Percentiles rank a stretch among this genome's conserved stretches.
These are phyloP conservation scores for Acanthopagrus latus DNA, from an alignment of 2,797 vertebrate species.

Conservation along the genomic window DNA sequence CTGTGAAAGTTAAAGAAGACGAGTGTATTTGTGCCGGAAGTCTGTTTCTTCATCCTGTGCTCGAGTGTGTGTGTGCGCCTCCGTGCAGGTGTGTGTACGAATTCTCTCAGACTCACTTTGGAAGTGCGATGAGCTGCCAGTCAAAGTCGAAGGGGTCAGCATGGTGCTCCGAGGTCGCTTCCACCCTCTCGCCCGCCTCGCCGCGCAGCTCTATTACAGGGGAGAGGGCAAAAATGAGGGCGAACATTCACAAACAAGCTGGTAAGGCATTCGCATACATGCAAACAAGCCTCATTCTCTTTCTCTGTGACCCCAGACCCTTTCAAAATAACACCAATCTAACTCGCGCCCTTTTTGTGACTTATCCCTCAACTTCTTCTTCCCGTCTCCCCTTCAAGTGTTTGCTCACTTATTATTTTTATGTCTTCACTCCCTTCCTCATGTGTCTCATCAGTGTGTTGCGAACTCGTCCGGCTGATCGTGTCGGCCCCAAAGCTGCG, in stretches of 20 bases:
- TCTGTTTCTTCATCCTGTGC: slow-evolving; percentile 1
- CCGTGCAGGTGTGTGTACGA: slow-evolving; percentile 29
- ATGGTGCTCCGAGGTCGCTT: slow-evolving; percentile 56
- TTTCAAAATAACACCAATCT: slow-evolving; percentile 51
- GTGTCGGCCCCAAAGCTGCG: slow-evolving; percentile 25
- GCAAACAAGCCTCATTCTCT: slow-evolving; percentile 65
- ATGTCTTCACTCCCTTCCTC: slow-evolving; percentile 20
- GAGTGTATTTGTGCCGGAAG: slow-evolving; percentile 23
- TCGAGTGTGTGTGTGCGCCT: background rate
- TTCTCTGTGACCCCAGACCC: slow-evolving; percentile 63
- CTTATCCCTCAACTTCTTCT: slow-evolving; percentile 35
- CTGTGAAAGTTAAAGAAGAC: slow-evolving; percentile 18
- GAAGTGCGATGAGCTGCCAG: slow-evolving; percentile 60
- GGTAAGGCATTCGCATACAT: slow-evolving; percentile 63
- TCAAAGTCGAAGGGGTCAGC: slow-evolving; percentile 64
- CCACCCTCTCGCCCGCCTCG: slow-evolving; percentile 22
- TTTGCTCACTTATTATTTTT: slow-evolving; percentile 23
- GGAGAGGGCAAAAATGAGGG: slow-evolving; percentile 28
- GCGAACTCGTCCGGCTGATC: slow-evolving; percentile 34
- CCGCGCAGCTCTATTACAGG: slow-evolving; percentile 49
- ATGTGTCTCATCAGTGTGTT: background rate
- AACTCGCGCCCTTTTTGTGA: slow-evolving; percentile 24
- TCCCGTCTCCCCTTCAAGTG: background rate
- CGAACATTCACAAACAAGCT: slow-evolving; percentile 68
- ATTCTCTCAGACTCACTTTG: slow-evolving; percentile 30